Conservation (phyloP, 1,140 invertebrate species). For the Sycobia sp. region DNA sequence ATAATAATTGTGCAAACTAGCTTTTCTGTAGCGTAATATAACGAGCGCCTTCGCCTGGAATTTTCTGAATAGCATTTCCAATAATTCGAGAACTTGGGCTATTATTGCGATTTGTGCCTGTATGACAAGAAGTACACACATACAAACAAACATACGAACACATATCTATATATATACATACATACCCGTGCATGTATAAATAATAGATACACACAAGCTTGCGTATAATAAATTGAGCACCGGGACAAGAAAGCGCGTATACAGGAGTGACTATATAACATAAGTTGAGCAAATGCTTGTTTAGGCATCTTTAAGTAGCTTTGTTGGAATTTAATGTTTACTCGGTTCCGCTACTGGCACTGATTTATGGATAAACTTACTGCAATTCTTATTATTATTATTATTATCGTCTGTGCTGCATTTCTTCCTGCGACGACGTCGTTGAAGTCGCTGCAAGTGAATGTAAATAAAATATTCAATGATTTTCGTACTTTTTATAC, state of each 20-base stretch:
- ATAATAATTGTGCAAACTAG: constrained; percentile 19
- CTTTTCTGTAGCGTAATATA: constrained; percentile 18
- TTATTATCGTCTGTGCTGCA: constrained; percentile 19
- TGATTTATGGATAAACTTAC: constrained; percentile 29
- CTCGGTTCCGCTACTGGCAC: constrained; percentile 9
- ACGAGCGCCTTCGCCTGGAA: not conserved
- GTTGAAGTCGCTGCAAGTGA: constrained; percentile 18
- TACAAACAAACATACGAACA: too few species aligned
- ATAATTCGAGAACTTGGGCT: constrained; percentile 12
- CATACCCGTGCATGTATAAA: too few species aligned
- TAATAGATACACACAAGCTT: too few species aligned
- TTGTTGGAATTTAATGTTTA: constrained; percentile 26
- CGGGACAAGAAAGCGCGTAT: not conserved
- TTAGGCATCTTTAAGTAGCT: constrained; percentile 25
- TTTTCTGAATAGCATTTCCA: constrained; percentile 19
- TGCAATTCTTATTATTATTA: constrained; percentile 29
- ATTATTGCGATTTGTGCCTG: constrained; percentile 12
- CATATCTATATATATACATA: too few species aligned
- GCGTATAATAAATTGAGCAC: too few species aligned
- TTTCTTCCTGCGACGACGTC: constrained; percentile 23
- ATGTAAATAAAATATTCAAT: too few species aligned
- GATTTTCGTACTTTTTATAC: too few species aligned
- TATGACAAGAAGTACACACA: not conserved
- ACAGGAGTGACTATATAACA: constrained; percentile 10
- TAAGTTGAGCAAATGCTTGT: constrained; percentile 21